Evolutionary conservation across 92 coral and sea anemone genomes (phyloP), one percentile per base, ranked within the genome.

Genomic region (Chrysogorgia sp.): DNA sequence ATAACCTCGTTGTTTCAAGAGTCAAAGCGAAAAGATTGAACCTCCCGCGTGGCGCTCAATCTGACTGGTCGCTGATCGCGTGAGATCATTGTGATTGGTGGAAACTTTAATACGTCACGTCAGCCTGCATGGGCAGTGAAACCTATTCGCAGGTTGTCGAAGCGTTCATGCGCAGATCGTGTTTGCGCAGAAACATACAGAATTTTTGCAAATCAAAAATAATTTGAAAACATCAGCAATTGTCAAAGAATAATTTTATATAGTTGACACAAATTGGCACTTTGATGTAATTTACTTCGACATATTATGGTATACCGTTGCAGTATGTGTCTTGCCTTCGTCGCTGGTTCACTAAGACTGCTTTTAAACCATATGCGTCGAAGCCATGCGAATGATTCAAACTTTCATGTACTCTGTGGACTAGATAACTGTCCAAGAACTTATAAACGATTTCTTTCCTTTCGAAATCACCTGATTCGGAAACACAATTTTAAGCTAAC

Each of bases 391-490:
- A 64, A 74, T 80, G 82, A 81, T 58, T 78, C 89, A 40, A 85
- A 74, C 59, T 85, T 85, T 34, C 89, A 85, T 75, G 83, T 85
- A 32, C 78, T 85, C 21, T 85, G 89, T 80, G 89, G 89, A 35
- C 69, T 85, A 40, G 79, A 80, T 63, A 86, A 86, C 35, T 85
- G 89, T 74, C 63, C 85, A 76, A 85, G 83, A 77, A 80, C 85
- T 25, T 85, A 85, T 79, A 63, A 68, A 64, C 77, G 77, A 25
- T 71, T 61, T 63, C 40, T 78, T 40, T 84, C 88, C 19, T 84
- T 53, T 62, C 71, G 88, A 79, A 84, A 84, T 63, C 88, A 84
- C 66, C 30, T 84, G 31, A 79, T 84, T 79, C 88, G 88, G 56
- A 84, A 84, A 69, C 88, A 79, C 84, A 67, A 79, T 67, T 75